These are phyloP conservation scores for Lomographa bimaculata DNA, from an alignment of 2,888 invertebrate genomes.

Conservation along the genomic window DNA sequence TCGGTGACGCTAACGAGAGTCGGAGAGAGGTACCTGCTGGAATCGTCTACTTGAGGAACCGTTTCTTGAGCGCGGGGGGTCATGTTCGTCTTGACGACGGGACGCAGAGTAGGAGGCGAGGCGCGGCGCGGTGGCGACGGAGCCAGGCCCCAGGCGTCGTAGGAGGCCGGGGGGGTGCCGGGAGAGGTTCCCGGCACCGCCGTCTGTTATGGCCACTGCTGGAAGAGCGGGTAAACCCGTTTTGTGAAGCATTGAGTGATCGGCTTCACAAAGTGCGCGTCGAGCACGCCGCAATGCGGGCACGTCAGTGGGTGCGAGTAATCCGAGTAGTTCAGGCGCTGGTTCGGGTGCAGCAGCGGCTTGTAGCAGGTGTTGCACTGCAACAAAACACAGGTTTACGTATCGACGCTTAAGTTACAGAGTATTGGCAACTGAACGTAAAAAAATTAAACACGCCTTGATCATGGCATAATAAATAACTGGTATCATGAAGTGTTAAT, in stretches of 20 bases:
- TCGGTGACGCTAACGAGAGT: slow-evolving; percentile 70
- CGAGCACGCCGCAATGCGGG: slow-evolving; percentile 94
- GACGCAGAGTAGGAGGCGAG: slow-evolving; percentile 71
- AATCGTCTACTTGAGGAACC: slow-evolving; percentile 44
- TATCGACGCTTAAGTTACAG: slow-evolving; percentile 3
- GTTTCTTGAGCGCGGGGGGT: slow-evolving; percentile 59
- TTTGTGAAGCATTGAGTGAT: slow-evolving; percentile 92
- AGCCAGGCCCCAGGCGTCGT: slow-evolving; percentile 64
- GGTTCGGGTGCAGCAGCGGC: slow-evolving; percentile 93
- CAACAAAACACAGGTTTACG: slow-evolving; percentile 39
- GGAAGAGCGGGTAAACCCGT: slow-evolving; percentile 86
- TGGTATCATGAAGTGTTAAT: too few relatives aligned
- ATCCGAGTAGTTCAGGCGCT: slow-evolving; percentile 96
- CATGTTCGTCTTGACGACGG: slow-evolving; percentile 81
- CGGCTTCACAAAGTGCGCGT: slow-evolving; percentile 97
- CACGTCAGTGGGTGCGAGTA: slow-evolving; percentile 96
- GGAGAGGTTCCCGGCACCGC: slow-evolving; percentile 86
- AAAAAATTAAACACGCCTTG: too few relatives aligned
- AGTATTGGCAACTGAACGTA: too few relatives aligned
- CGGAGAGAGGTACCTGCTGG: slow-evolving; percentile 55
- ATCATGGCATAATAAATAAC: too few relatives aligned
- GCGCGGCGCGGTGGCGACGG: slow-evolving; percentile 70
- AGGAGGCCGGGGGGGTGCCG: slow-evolving; percentile 70
- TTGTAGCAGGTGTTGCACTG: slow-evolving; percentile 97
- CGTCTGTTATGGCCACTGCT: slow-evolving; percentile 95